A percentile compares a stretch with the other conserved stretches of the same genome.
Conservation (phyloP, 92 coral and sea anemone species). For the Zoanthus gigantus region DNA sequence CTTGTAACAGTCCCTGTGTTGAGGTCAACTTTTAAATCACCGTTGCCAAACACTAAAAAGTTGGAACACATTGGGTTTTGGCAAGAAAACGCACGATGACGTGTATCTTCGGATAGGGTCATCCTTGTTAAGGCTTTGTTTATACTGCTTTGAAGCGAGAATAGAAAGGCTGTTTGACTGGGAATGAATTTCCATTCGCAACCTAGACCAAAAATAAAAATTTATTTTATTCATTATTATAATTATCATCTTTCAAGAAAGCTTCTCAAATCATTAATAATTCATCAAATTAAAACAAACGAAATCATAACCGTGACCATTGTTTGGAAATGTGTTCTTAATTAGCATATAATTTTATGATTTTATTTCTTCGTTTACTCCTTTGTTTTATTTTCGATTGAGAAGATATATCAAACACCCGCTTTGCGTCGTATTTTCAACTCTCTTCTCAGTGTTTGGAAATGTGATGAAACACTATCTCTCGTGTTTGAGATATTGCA, state of each 20-base stretch:
- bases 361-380: too few species aligned
- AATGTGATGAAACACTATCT: too few species aligned
- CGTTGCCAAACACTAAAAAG: conserved; percentile 30
- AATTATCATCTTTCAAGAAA: neutral
- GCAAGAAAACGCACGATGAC: conserved; percentile 25
- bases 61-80: neutral
- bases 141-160: neutral
- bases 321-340: too few species aligned
- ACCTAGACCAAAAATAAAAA: neutral
- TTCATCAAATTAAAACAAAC: too few species aligned
- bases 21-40: conserved; percentile 18
- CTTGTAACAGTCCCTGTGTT: neutral
- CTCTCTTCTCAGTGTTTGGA: too few species aligned
- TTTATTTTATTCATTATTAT: neutral
- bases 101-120: neutral
- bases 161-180: neutral
- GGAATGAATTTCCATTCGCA: neutral
- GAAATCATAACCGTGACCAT: too few species aligned
- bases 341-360: too few species aligned
- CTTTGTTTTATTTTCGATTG: too few species aligned
- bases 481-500: too few species aligned
- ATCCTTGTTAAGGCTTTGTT: neutral
- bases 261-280: too few species aligned
- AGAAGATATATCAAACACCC: too few species aligned
- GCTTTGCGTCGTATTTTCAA: too few species aligned